Base-by-base conservation (phyloP, 2,888 invertebrate genomes). In the Sinotaia quadrata region DNA sequence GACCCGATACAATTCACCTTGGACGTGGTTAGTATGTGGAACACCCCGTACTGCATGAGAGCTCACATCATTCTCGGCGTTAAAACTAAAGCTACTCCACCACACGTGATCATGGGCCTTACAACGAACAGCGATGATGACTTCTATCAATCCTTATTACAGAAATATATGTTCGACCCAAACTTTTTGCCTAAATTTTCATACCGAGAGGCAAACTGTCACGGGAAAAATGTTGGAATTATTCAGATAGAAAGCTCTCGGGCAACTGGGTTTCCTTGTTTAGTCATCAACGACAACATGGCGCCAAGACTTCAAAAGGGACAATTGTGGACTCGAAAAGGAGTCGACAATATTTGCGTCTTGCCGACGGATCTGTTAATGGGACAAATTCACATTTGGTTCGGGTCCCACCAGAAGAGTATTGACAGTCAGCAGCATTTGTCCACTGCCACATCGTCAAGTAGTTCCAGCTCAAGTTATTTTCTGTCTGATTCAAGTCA, bases 21-120 rank as follows among this genome's bases (percentile, higher is more conserved):
- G 5, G 74, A 77, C 61, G 61, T 75, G 12, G 73, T 74, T 4
- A 68, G 71, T 34, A 59, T 77, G 68, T 77, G 77, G 77, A 77
- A 77, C 54, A 77, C 75, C 5, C 77, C 77, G 2, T 52, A 69
- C 2, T 68, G 73, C 37, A 49, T 57, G 21, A 56, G 27, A 1
- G 66, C 69, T 8, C 65, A 67, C 44, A 73, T 76, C 49, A 44
- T 76, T 1, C 56, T 76, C 15, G 76, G 76, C 0, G 71, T 73
- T 4, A 33, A 62, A 33, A 29, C 54, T 31, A 21, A 29, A 2
- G 21, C 12, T 18, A 31, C 24, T 3, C 18, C 15, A 34, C 44
- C 67, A 36, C 71, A 69, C 29, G 21, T 4, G 0, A 27, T 69
- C n/a, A 49, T 62, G 2, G 74, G 74, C 18, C 24, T 63, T 29